Base-by-base conservation (phyloP, 2,888 invertebrate species). In the Cheilosia impressa region DNA sequence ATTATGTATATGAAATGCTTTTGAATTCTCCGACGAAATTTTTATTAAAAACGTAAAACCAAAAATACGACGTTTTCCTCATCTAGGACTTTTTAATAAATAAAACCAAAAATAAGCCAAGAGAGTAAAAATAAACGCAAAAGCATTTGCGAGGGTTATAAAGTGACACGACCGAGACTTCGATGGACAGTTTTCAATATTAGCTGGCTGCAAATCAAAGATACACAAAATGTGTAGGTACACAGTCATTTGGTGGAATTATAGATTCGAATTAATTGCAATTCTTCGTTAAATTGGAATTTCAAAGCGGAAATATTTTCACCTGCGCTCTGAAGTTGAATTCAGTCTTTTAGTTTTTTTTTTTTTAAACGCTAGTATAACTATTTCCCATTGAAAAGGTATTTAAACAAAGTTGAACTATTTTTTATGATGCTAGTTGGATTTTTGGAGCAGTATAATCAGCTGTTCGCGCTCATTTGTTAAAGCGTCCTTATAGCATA, bases 51-150 rank as follows among this genome's bases (percentile, higher is more conserved):
- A 52, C 41, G 19, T 27, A 75, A 71, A 57, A n/a, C 10, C 47
- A 50, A 24, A 72, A 60, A 63, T 47, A 60, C 24, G n/a, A 17
- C 66, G 60, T 63, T 50, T 79, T 79, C 43, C 22, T 57, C 57
- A 68, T 55, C 22, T 63, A 45, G 27, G 78, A 78, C 72, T 79
- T 73, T 66, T 71, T 65, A 57, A 34, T 38, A 34, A 76, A 52
- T 13, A 43, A 41, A 55, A 43, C 34, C 45, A 62, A 43, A 31
- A 27, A 4, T 15, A 50, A 19, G 19, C 17, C 45, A 41, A 38
- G 47, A 50, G 50, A 63, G 53, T 73, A 83, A 55, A 78, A 83
- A 83, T 83, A 80, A 84, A 69, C 63, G 50, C 69, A 65, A 65
- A 75, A 43, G 47, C 15, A 57, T 63, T 69, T 47, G 62, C 10